These are phyloP conservation scores for Sebastes cheni DNA, from an alignment of 2,797 vertebrate genomes.

Conservation along the genomic window DNA sequence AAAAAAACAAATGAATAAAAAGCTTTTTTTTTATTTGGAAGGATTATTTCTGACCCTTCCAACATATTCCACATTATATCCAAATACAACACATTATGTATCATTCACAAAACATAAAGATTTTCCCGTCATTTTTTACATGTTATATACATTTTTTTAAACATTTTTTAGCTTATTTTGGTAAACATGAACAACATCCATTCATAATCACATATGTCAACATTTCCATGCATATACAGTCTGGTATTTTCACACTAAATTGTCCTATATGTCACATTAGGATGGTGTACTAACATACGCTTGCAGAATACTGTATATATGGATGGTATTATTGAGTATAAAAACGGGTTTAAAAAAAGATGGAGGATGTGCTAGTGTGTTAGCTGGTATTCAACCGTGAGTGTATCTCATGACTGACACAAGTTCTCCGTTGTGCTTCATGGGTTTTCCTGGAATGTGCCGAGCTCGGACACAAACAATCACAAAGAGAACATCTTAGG, in stretches of 20 bases:
- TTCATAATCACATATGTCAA: slow-evolving; percentile 49
- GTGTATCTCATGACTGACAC: slow-evolving; percentile 18
- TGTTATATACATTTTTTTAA: slow-evolving; percentile 83
- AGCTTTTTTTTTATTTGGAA: slow-evolving; percentile 50
- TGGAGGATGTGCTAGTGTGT: slow-evolving; percentile 33
- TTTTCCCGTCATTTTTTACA: slow-evolving; percentile 74
- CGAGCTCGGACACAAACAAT: slow-evolving; percentile 61
- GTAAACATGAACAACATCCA: slow-evolving; percentile 58
- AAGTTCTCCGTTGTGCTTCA: slow-evolving; percentile 46
- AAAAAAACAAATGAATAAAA: slow-evolving; percentile 34
- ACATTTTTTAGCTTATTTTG: slow-evolving; percentile 78
- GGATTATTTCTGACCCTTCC: slow-evolving; percentile 21
- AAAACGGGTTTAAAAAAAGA: slow-evolving; percentile 49
- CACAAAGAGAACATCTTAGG: slow-evolving; percentile 52
- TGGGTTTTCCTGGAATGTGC: slow-evolving; percentile 64
- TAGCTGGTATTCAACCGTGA: slow-evolving; percentile 51
- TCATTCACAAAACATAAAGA: slow-evolving; percentile 80
- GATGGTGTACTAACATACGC: slow-evolving; percentile 26
- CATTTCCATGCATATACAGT: slow-evolving; percentile 63
- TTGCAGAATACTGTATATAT: slow-evolving; percentile 31
- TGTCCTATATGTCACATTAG: slow-evolving; percentile 44
- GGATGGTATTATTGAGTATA: slow-evolving; percentile 33
- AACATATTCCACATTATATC: slow-evolving; percentile 83
- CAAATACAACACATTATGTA: slow-evolving; percentile 84
- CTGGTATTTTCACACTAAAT: slow-evolving; percentile 46